Evolutionary conservation across 2,888 invertebrate genomes (phyloP).

Genomic region (Lithodes maja): DNA sequence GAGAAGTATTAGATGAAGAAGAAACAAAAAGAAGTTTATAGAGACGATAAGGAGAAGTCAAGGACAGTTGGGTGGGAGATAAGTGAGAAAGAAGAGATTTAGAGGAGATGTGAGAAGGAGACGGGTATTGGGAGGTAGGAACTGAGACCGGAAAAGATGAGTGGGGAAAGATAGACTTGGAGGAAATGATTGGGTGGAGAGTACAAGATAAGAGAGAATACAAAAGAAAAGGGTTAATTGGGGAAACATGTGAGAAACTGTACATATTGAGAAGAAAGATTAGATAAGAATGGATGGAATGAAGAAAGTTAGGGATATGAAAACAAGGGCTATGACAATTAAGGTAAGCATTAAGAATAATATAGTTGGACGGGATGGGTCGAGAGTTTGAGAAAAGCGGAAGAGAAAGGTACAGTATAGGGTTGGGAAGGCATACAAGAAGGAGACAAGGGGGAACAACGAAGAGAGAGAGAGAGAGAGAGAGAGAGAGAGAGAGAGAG

Average conservation of each 20-base stretch:
- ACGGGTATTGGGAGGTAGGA: not conserved
- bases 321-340: not conserved
- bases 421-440: not conserved
- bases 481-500: no score
- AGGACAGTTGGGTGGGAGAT: no score
- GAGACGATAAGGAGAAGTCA: no score
- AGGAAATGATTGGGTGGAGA: not conserved
- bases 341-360: not conserved
- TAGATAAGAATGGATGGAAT: no score
- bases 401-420: no score
- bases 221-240: not conserved
- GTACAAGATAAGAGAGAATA: not conserved
- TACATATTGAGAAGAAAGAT: no score
- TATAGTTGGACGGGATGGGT: not conserved
- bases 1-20: not conserved
- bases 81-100: no score
- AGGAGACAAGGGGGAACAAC: not conserved
- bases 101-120: not conserved
- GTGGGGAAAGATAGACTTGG: not conserved
- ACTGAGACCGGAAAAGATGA: not conserved
- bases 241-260: no score
- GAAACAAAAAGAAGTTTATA: not conserved
- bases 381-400: not conserved
- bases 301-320: no score
- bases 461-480: no score